Evolutionary conservation across 2,797 vertebrate species (phyloP), one percentile per base, ranked within the genome.

Genomic region (Aulostomus chinensis): DNA sequence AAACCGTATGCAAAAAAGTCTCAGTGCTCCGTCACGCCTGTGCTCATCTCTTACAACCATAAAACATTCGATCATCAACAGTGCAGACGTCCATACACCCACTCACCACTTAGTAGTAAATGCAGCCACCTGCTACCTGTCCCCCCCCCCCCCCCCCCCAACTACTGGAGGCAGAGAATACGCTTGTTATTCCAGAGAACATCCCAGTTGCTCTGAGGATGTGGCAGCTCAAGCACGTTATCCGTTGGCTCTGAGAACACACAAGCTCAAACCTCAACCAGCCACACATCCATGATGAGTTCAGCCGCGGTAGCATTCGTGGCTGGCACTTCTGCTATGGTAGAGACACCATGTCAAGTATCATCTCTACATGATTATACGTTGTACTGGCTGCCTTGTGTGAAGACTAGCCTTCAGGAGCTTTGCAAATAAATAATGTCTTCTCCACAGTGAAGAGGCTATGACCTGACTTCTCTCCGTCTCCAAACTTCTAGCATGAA

Each of bases 321-420:
- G 6, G 34, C 52, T 34, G 47, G 10, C 36, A 13, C 57, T 25
- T 32, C 49, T 43, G 26, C 41, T 47, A 21, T 42, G 57, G 73
- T 75, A 80, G 71, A 45, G 12, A 58, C 45, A 26, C 38, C 4
- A 10, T 68, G 73, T 77, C 72, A 69, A 80, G 76, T 58, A 50
- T 73, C 65, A 58, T 80, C 68, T 68, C 31, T 53, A 46, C 58
- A 22, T 60, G 45, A 67, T 78, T 76, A 68, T 56, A 58, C 54
- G 49, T 53, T 45, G 25, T 51, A 38, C 42, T 74, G 30, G 5
- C 15, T 36, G 24, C 25, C 38, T 43, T 46, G 46, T 7, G 6
- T 22, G 26, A 57, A 63, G 64, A 38, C 10, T 4, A 11, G 47
- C 46, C 58, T 73, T 71, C 38, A 49, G 73, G 67, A 50, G 68